These are phyloP conservation scores for Aethina tumida DNA, from an alignment of 1,140 invertebrate species.

Conservation along the genomic window DNA sequence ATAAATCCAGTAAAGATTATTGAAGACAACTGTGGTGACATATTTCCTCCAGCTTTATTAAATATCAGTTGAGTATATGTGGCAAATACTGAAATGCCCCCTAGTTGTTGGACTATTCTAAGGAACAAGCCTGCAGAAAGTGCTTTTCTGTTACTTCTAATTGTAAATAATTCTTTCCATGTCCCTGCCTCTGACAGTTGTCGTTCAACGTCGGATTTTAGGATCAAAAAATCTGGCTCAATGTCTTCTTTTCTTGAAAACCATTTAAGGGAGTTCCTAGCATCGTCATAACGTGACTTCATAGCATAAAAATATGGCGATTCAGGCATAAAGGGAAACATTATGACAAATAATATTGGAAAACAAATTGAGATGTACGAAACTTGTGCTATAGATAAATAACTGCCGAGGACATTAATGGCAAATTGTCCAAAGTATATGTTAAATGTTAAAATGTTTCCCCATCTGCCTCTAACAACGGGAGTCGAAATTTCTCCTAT, in stretches of 20 bases:
- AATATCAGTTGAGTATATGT: slow-evolving; percentile 25
- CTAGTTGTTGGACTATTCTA: slow-evolving; percentile 21
- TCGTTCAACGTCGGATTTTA: slow-evolving; percentile 23
- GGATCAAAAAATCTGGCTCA: slow-evolving; percentile 19
- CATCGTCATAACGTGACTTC: slow-evolving; percentile 21
- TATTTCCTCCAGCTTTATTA: slow-evolving; percentile 16
- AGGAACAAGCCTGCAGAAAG: slow-evolving; percentile 21
- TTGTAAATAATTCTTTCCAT: slow-evolving; percentile 19
- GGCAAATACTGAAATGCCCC: slow-evolving; percentile 20
- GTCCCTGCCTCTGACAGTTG: slow-evolving; percentile 21
- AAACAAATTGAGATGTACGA: slow-evolving; percentile 36
- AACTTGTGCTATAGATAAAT: slow-evolving; percentile 15
- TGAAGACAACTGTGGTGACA: slow-evolving; percentile 34
- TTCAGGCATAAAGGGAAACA: slow-evolving; percentile 32
- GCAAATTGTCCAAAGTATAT: slow-evolving; percentile 39
- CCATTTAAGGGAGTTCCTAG: slow-evolving; percentile 38
- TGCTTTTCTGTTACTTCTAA: slow-evolving; percentile 26
- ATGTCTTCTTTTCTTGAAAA: slow-evolving; percentile 21
- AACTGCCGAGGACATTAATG: slow-evolving; percentile 43
- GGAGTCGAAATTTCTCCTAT: slow-evolving; percentile 54
- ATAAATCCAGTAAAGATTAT: slow-evolving; percentile 47
- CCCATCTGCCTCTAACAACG: slow-evolving; percentile 48
- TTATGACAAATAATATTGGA: slow-evolving; percentile 35
- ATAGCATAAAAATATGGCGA: slow-evolving; percentile 29
- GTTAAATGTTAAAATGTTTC: slow-evolving; percentile 38